Evolutionary conservation across 2,888 invertebrate species (phyloP).

Genomic region (Lasioglossum leucozonium): DNA sequence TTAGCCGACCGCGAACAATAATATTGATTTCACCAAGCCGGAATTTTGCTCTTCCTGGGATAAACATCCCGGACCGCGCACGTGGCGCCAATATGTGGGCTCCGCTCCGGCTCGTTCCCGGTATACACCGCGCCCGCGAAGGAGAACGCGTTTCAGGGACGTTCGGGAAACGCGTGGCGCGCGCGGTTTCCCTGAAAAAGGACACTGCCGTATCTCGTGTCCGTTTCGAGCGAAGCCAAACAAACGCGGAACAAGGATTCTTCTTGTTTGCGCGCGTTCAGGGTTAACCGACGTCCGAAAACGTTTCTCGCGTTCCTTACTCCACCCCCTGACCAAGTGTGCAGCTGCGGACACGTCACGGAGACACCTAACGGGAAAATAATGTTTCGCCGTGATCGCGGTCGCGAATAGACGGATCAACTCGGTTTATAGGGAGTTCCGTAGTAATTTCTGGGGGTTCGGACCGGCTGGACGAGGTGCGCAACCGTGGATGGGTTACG

Average conservation of each 20-base stretch:
- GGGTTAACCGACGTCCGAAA: conserved; percentile 14
- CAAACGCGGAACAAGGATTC: conserved; percentile 10
- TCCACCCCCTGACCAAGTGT: not conserved
- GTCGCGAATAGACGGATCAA: not conserved
- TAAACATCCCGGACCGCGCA: conserved; percentile 81
- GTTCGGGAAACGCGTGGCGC: conserved; percentile 34
- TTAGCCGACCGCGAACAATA: conserved; percentile 80
- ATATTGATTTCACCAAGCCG: conserved; percentile 80
- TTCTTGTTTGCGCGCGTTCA: conserved; percentile 8
- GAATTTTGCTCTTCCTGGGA: conserved; percentile 79
- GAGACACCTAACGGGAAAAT: conserved; percentile 1
- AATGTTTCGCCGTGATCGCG: not conserved
- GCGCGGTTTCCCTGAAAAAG: conserved; percentile 34
- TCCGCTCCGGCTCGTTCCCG: conserved; percentile 46
- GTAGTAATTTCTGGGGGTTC: too few species aligned
- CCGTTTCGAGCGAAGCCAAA: conserved; percentile 28
- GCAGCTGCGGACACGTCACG: not conserved
- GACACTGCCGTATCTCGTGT: conserved; percentile 16
- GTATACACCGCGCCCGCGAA: conserved; percentile 46
- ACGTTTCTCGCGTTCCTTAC: not conserved
- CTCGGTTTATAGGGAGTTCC: not conserved
- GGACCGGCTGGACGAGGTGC: too few species aligned
- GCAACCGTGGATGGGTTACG: too few species aligned
- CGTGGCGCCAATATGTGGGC: conserved; percentile 80
- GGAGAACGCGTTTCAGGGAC: conserved; percentile 65